Conservation (phyloP, 1,140 invertebrate genomes). For the Penaeus japonicus region DNA sequence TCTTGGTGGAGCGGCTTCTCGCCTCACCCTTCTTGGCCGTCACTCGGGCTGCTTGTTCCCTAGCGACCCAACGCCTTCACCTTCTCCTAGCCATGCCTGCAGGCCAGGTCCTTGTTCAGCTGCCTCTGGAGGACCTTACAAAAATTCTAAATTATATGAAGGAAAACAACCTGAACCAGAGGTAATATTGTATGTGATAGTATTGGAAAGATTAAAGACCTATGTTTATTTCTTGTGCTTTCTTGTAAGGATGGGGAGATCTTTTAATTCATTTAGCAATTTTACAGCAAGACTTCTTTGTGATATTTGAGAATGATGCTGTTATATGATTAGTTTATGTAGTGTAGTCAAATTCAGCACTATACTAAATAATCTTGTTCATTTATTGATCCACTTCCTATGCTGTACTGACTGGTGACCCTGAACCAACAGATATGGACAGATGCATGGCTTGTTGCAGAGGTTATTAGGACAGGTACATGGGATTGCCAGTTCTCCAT, state of each 20-base stretch:
- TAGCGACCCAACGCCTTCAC: slow-evolving; percentile 73
- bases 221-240: not conserved
- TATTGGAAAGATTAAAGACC: slow-evolving; percentile 30
- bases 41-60: slow-evolving; percentile 70
- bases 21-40: slow-evolving; percentile 71
- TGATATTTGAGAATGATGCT: not conserved
- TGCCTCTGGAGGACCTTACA: slow-evolving; percentile 70
- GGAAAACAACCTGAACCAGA: slow-evolving; percentile 67
- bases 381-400: no score
- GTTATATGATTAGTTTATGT: no score
- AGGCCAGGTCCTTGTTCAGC: slow-evolving; percentile 68
- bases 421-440: slow-evolving; percentile 32
- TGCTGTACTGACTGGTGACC: no score
- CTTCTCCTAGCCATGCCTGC: slow-evolving; percentile 69
- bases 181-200: slow-evolving; percentile 63
- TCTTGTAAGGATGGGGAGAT: not conserved
- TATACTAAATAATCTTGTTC: no score
- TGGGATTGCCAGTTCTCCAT: not conserved
- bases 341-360: no score
- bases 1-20: slow-evolving; percentile 72
- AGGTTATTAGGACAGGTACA: slow-evolving; percentile 31
- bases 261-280: no score
- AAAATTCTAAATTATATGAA: slow-evolving; percentile 69
- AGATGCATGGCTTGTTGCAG: slow-evolving; percentile 36
- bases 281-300: no score